Conservation (phyloP, 1,140 invertebrate species). For the Eupeodes corollae region DNA sequence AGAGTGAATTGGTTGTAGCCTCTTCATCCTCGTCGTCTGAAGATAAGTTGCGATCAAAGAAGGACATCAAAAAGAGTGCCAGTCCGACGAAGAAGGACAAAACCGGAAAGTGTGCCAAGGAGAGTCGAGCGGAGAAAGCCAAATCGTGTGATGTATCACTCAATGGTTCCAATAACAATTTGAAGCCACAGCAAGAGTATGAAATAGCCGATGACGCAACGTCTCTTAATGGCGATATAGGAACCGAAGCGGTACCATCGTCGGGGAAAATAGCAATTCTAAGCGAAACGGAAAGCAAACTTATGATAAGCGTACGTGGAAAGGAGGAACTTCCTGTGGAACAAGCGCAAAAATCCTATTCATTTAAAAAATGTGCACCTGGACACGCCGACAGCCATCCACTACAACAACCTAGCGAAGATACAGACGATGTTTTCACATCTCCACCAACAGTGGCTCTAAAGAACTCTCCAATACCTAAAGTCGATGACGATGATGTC, state of each 20-base stretch:
- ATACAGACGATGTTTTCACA: background rate
- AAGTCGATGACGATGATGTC: conserved; percentile 10
- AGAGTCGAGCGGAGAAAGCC: conserved; percentile 15
- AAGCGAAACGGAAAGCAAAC: conserved; percentile 36
- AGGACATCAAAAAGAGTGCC: conserved; percentile 7
- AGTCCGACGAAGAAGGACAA: conserved; percentile 19
- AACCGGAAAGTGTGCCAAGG: conserved; percentile 16
- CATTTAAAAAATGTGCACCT: conserved; percentile 28
- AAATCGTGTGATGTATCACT: conserved; percentile 1
- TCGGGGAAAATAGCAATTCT: conserved; percentile 33
- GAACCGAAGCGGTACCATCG: conserved; percentile 7
- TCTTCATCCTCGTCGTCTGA: background rate
- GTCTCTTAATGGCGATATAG: conserved; percentile 34
- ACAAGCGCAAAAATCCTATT: conserved; percentile 9
- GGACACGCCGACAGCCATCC: conserved; percentile 29
- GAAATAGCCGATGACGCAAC: conserved; percentile 48
- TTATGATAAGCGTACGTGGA: conserved; percentile 48
- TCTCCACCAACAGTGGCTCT: background rate
- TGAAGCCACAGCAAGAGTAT: conserved; percentile 34
- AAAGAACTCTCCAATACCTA: background rate
- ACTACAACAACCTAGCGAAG: conserved; percentile 13
- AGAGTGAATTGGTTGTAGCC: conserved; percentile 31
- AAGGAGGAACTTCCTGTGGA: conserved; percentile 53
- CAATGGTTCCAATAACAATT: background rate
- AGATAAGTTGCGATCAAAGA: conserved; percentile 18